Evolutionary conservation across 2,113 vertebrate genomes (phyloP).

Genomic region (Poecilia latipinna): DNA sequence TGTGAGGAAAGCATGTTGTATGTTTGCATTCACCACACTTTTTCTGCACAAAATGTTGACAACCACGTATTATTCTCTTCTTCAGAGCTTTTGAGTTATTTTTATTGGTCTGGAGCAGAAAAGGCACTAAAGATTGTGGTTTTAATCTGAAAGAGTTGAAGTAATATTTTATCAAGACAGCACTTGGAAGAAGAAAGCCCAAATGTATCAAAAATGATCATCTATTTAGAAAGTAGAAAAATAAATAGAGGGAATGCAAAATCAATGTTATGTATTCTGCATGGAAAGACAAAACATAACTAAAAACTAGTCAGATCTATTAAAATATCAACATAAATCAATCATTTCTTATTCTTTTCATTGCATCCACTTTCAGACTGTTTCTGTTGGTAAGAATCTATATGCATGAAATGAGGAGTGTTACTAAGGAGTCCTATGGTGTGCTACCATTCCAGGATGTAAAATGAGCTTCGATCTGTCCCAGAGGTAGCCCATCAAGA

Average conservation of each 20-base stretch:
- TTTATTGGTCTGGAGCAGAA: too few relatives aligned
- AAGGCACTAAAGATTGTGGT: too few relatives aligned
- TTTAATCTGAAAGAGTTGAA: too few relatives aligned
- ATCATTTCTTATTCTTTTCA: neutral
- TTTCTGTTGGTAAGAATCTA: constrained; percentile 31
- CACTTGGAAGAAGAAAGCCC: too few relatives aligned
- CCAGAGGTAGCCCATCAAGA: constrained; percentile 79
- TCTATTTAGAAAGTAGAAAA: too few relatives aligned
- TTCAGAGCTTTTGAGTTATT: too few relatives aligned
- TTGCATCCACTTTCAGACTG: constrained; percentile 4
- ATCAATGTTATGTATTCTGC: neutral
- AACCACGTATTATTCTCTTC: too few relatives aligned
- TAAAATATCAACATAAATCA: neutral
- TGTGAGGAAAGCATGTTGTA: too few relatives aligned
- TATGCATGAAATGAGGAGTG: constrained; percentile 43
- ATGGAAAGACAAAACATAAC: constrained; percentile 8
- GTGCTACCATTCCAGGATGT: constrained; percentile 57
- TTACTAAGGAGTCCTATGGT: constrained; percentile 61
- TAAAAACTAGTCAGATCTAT: constrained; percentile 7
- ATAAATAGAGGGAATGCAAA: too few relatives aligned
- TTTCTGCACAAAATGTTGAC: too few relatives aligned
- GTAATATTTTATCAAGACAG: too few relatives aligned
- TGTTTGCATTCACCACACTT: neutral
- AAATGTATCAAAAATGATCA: too few relatives aligned
- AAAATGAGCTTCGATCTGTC: constrained; percentile 81